Conservation (phyloP, 1,140 invertebrate genomes). For the Scaptodrosophila lebanonensis region DNA sequence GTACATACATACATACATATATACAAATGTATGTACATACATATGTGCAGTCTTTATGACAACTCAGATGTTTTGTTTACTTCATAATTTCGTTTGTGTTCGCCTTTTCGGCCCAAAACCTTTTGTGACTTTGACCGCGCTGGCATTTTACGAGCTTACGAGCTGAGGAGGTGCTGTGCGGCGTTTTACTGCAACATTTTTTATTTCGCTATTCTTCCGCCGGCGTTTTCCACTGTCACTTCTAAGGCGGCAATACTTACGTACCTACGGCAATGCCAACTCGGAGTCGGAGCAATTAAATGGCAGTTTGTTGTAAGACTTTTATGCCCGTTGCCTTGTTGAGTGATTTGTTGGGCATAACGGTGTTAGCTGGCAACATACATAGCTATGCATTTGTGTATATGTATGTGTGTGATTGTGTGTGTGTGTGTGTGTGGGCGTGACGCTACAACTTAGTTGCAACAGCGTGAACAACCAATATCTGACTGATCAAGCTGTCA, state of each 20-base stretch:
- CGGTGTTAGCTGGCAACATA: no score
- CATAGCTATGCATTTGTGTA: no score
- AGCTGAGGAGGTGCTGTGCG: no score
- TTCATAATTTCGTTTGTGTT: slow-evolving; percentile 49
- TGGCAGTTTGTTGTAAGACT: slow-evolving; percentile 64
- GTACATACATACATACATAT: no score
- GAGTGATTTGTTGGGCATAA: slow-evolving; percentile 54
- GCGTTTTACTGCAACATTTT: no score
- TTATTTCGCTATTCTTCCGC: slow-evolving; percentile 34
- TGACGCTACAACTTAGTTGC: slow-evolving; percentile 43
- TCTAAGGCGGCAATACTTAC: slow-evolving; percentile 15
- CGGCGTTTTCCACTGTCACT: slow-evolving; percentile 43
- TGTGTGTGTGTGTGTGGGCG: slow-evolving; percentile 29
- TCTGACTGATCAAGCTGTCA: slow-evolving; percentile 53
- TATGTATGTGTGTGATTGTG: slow-evolving; percentile 7
- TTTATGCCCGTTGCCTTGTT: slow-evolving; percentile 56
- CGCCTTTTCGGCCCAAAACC: slow-evolving; percentile 43
- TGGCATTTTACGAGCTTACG: slow-evolving; percentile 63
- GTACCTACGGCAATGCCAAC: background rate
- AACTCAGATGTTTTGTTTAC: slow-evolving; percentile 51
- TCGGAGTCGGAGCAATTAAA: slow-evolving; percentile 64
- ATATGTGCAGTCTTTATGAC: slow-evolving; percentile 15
- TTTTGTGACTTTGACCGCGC: slow-evolving; percentile 42
- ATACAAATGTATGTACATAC: no score
- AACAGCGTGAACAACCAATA: no score